These are phyloP conservation scores for Homarus americanus DNA, from an alignment of 1,140 invertebrate genomes.

Conservation along the genomic window DNA sequence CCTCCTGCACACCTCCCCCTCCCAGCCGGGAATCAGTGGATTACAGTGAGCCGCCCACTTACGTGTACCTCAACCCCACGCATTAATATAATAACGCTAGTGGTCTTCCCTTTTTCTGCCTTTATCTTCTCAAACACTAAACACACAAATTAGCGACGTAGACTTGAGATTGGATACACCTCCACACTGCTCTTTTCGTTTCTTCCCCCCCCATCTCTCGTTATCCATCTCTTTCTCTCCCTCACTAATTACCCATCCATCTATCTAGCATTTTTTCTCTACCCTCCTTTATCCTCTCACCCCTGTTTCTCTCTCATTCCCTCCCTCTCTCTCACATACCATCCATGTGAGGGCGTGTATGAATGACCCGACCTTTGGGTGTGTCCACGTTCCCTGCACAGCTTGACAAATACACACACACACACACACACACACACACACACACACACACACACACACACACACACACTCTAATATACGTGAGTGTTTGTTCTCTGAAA, in stretches of 20 bases:
- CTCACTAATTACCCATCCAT: neutral
- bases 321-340: conserved; percentile 17
- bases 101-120: conserved; percentile 12
- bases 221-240: no score
- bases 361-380: neutral
- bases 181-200: no score
- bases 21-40: neutral
- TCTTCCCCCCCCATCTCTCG: no score
- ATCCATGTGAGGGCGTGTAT: neutral
- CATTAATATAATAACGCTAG: conserved; percentile 45
- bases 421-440: no score
- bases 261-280: neutral
- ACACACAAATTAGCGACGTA: neutral
- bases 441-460: no score
- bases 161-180: neutral
- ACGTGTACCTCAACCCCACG: neutral
- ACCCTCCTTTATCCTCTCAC: neutral
- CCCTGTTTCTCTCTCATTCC: conserved; percentile 5
- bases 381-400: neutral
- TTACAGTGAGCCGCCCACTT: neutral
- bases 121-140: neutral
- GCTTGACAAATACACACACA: neutral
- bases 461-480: no score
- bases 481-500: no score
- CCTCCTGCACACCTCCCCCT: neutral